Percentiles rank a stretch among this genome's conserved stretches.
These are phyloP conservation scores for Hemiprocne comata DNA, from an alignment of 2,113 vertebrate species.

Conservation along the genomic window DNA sequence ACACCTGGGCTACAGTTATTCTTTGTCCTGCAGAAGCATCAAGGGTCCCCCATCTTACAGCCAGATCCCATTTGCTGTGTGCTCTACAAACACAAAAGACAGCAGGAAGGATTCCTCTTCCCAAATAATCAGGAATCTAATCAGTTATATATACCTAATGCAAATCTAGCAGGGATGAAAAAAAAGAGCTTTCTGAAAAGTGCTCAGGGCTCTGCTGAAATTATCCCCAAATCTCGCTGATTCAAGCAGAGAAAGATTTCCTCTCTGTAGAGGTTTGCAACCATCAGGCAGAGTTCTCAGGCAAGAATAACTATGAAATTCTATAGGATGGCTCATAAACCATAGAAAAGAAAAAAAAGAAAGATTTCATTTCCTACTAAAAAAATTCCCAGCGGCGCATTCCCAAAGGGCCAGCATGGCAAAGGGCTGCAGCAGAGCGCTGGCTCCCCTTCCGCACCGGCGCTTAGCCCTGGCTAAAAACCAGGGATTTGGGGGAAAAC, in stretches of 20 bases:
- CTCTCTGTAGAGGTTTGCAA: constrained; percentile 12
- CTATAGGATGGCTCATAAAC: constrained; percentile 41
- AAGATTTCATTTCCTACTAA: constrained; percentile 1
- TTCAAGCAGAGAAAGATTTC: constrained; percentile 38
- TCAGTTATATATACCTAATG: not conserved
- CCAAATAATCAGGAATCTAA: not conserved
- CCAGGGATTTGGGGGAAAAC: not conserved
- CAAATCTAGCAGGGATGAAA: not conserved
- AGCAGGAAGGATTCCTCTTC: not conserved
- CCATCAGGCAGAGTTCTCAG: constrained; percentile 31
- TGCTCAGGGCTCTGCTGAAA: not conserved
- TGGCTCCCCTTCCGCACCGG: not conserved
- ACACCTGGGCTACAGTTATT: not conserved
- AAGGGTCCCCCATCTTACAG: not conserved
- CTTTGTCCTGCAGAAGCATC: not conserved
- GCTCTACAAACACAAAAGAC: not conserved
- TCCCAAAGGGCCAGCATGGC: not conserved
- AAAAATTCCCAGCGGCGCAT: not conserved
- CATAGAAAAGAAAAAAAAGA: not conserved
- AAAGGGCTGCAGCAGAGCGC: not conserved
- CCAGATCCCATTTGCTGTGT: not conserved
- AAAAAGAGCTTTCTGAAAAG: not conserved
- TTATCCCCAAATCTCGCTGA: constrained; percentile 12
- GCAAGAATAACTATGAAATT: constrained; percentile 15
- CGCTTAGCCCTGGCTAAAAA: not conserved